These are phyloP conservation scores for Tigriopus japonicus DNA, from an alignment of 1,140 invertebrate species.

Conservation along the genomic window DNA sequence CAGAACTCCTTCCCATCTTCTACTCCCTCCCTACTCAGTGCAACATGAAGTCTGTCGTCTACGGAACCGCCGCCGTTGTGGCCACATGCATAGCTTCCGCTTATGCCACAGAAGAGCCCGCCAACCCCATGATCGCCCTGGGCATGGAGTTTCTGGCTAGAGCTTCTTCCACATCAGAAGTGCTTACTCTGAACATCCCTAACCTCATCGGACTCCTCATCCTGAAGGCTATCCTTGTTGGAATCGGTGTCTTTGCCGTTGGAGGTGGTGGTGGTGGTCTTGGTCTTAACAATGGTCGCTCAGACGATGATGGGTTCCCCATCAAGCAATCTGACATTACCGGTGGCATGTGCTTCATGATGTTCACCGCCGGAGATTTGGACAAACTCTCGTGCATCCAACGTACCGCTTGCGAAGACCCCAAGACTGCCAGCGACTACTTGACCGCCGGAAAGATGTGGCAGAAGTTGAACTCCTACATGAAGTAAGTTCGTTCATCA, in stretches of 20 bases:
- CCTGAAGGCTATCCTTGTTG: constrained; percentile 56
- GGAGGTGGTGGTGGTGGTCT: constrained; percentile 19
- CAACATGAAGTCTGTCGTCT: too few relatives aligned
- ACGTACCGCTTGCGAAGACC: constrained; percentile 49
- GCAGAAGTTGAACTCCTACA: constrained; percentile 16
- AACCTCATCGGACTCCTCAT: constrained; percentile 56
- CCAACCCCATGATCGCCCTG: background rate
- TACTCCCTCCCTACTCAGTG: too few relatives aligned
- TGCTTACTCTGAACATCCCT: constrained; percentile 58
- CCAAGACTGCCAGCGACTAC: constrained; percentile 47
- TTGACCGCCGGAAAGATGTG: constrained; percentile 45
- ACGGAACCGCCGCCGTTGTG: too few relatives aligned
- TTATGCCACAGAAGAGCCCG: too few relatives aligned
- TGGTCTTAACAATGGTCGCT: background rate
- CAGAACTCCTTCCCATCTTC: too few relatives aligned
- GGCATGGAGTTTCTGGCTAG: constrained; percentile 20
- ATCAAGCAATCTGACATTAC: constrained; percentile 14
- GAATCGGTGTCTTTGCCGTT: constrained; percentile 36
- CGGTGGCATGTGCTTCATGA: constrained; percentile 16
- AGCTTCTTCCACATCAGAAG: constrained; percentile 30
- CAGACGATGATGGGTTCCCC: background rate
- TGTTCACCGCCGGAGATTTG: constrained; percentile 40
- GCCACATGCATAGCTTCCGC: too few relatives aligned
- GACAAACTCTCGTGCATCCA: constrained; percentile 48
- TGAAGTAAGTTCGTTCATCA: constrained; percentile 12